A percentile compares a stretch with the other conserved stretches of the same genome.
Evolutionary conservation across 2,888 invertebrate species (phyloP).

Genomic region (Cepaea hortensis): DNA sequence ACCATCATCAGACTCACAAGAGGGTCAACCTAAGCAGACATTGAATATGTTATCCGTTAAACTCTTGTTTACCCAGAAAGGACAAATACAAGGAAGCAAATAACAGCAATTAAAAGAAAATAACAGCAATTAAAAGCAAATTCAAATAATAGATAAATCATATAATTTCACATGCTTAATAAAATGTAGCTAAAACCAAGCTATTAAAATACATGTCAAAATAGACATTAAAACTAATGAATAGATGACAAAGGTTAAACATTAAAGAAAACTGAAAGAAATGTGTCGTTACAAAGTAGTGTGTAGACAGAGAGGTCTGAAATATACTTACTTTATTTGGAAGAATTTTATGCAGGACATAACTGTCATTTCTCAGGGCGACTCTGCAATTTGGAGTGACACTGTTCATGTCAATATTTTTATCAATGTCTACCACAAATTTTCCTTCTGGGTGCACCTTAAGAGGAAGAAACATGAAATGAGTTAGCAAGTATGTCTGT

Average conservation of each 20-base stretch:
- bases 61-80: too few species aligned
- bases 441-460: conserved; percentile 98
- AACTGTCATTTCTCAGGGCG: conserved; percentile 97
- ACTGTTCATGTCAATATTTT: conserved; percentile 98
- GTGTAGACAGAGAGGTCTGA: background rate
- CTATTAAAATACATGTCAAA: too few species aligned
- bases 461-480: conserved; percentile 43
- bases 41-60: background rate
- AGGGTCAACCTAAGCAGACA: conserved; percentile 86
- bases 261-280: background rate
- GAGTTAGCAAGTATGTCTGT: too few species aligned
- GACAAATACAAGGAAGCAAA: too few species aligned
- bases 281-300: background rate
- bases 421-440: conserved; percentile 99
- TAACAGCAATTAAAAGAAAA: too few species aligned
- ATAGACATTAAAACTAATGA: too few species aligned
- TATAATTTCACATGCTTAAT: too few species aligned
- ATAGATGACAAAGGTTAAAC: background rate
- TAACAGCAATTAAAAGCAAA: too few species aligned
- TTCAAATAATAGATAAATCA: background rate
- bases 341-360: conserved; percentile 97
- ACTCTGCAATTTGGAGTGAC: conserved; percentile 98
- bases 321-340: conserved; percentile 88
- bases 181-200: too few species aligned
- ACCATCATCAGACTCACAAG: conserved; percentile 99